phyloP scores from a whole-genome alignment of 2,113 vertebrate species.

The Maccullochella peelii region DNA sequence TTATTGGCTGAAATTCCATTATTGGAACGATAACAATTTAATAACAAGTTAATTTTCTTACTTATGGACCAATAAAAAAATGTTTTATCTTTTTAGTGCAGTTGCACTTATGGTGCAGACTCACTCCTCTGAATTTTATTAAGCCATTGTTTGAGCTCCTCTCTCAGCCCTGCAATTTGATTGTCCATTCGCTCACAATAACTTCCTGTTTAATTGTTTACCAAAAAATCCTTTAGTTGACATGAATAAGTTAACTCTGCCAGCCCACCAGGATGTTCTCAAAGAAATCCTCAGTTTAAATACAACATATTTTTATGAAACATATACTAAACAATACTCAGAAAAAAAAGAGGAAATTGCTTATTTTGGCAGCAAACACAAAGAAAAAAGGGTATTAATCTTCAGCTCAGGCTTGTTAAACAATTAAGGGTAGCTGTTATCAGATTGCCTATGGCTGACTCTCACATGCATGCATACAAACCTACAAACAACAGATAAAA shows the following conservation, averaged over 20 bases:
- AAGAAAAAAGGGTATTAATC: slow-evolving; percentile 25
- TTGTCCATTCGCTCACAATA: slow-evolving; percentile 23
- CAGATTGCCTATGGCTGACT: slow-evolving; percentile 11
- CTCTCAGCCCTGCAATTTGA: background rate
- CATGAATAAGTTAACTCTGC: slow-evolving; percentile 13
- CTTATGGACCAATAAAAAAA: too few relatives aligned
- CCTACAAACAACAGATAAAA: slow-evolving; percentile 7
- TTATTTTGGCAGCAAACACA: slow-evolving; percentile 8
- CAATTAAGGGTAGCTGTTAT: slow-evolving; percentile 36
- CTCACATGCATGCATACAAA: background rate
- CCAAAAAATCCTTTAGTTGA: background rate
- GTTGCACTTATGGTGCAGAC: background rate
- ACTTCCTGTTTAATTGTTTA: slow-evolving; percentile 23
- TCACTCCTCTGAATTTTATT: slow-evolving; percentile 3
- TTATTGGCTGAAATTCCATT: background rate
- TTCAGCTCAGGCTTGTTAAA: slow-evolving; percentile 48
- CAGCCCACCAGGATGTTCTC: slow-evolving; percentile 14
- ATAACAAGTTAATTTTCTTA: background rate
- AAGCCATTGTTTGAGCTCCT: slow-evolving; percentile 13
- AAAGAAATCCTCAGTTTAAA: slow-evolving; percentile 35
- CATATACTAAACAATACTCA: background rate
- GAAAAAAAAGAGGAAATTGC: slow-evolving; percentile 12
- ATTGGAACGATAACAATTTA: background rate
- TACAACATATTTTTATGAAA: slow-evolving; percentile 15
- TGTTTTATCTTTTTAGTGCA: background rate